Base-by-base conservation (phyloP, 2,113 vertebrate genomes). In the Glaucomys volans region DNA sequence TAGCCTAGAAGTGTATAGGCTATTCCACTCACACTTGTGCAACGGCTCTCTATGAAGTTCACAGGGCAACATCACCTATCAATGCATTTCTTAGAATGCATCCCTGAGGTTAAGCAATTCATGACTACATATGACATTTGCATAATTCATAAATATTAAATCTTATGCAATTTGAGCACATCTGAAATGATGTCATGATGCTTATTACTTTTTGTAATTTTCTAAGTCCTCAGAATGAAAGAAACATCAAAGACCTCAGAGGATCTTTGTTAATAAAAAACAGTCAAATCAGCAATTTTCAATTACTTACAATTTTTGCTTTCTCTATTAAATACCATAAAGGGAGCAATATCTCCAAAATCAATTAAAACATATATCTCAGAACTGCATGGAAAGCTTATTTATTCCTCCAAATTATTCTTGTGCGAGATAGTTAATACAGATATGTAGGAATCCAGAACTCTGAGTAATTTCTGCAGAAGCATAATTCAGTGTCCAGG, bases 241-340 rank as follows among this genome's bases (percentile, higher is more conserved):
- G 24, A 35, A 91, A 16, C 16, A 89, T 74, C 5, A 86, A 86
- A 80, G 28, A 1, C 20, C 9, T 87, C 57, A 84, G 5, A 94
- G 12, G 10, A 69, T 37, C 47, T 84, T 79, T 69, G 24, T n/a
- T 87, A 88, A 92, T 76, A 42, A 87, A 90, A 83, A 75, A 83
- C 17, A 64, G 91, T 1, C 12, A n/a, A 89, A 71, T 87, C 50
- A 94, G 11, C 30, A 72, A 44, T 87, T 79, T 2, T 87, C 14
- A 76, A 37, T 74, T 92, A 85, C 28, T 75, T 75, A 14, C 37
- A 47, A 37, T n/a, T 69, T 92, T 87, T 94, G 1, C n/a, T 89
- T 88, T 54, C 22, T 81, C 59, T 89, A 44, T 90, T 92, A 90
- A 93, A 84, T 87, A 44, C 42, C 69, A 30, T 11, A 88, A 96